Evolutionary conservation across 64 coral and sea anemone species (phyloP), one percentile per base, ranked within the genome.

Genomic region (Cladopsammia gracilis): DNA sequence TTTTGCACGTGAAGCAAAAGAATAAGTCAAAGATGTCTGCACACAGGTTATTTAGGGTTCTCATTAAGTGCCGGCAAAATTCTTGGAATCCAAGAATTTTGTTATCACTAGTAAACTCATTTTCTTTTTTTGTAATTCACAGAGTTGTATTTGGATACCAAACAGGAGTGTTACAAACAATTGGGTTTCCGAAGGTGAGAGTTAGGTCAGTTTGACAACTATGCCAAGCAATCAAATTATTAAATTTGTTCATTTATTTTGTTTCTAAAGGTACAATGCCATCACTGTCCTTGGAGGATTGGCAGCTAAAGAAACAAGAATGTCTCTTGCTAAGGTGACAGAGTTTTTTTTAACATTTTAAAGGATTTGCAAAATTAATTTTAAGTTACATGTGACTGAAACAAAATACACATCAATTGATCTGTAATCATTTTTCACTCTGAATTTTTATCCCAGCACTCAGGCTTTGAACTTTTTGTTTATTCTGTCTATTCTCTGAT

Each of bases 111-210:
- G 5, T 51, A 77, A 20, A 23, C 34, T 52, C 22, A 51, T 46
- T 79, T 18, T 5, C 62, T 64, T 56, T 4, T 72, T 19, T 47
- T 47, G n/a, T 76, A 19, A 42, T 34, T 69, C 90, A 22, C 78
- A 99, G 98, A 99, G 15, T 75, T 99, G 50, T 99, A 79, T 19
- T 60, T 99, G 83, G 98, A 99, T 91, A 77, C 83, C 26, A 93
- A 99, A 24, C 92, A 99, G 64, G 72, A 99, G 34, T 91, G 75
- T 48, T 99, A 99, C 52, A 96, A 94, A 54, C 91, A 93, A 20
- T 75, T 99, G 57, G 91, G 82, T 0, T 99, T 99, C 74, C 94
- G 61, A 73, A 93, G 94, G 98, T 99, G 43, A 16, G 80, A 59
- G 20, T 23, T 7, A 19, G 25, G 75, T 11, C 53, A 13, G 12